Evolutionary conservation across 2,888 invertebrate genomes (phyloP), one percentile per base, ranked within the genome.

Genomic region (Ennomos fuscantarius): DNA sequence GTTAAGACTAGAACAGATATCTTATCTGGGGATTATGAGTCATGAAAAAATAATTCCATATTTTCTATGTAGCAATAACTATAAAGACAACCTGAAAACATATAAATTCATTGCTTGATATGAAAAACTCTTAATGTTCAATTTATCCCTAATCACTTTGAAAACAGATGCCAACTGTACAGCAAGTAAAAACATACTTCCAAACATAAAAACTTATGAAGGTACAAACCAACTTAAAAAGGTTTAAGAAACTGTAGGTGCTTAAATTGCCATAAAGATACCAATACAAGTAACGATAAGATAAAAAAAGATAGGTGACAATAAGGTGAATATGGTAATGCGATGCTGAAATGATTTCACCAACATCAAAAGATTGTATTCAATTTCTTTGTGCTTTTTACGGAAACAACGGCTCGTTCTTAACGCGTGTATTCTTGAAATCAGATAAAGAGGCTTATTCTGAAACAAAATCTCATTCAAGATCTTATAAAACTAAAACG

Each of bases 341-440:
- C 46, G 73, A 69, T 61, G 59, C 67, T 68, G 58, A 70, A 70
- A 66, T 65, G 62, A 72, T 62, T 68, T 67, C 62, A 67, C 65
- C 66, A 70, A 66, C 56, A 55, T 61, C 65, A 63, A 70, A 69
- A 69, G 73, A 76, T 72, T 68, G 57, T 57, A 61, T 73, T 63
- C 70, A 73, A 74, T 74, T 66, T 74, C 68, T 70, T 68, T 67
- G 63, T 63, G 44, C 75, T 73, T 49, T 79, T 66, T 76, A 75
- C 55, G 73, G 76, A 57, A 73, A 76, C 70, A 73, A 76, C 72
- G 60, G 58, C 60, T 57, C 53, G 63, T 71, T 70, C 70, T 75
- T 69, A 69, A 66, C 69, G 62, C 68, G 64, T 70, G 55, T 63
- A 62, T 51, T 58, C 51, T 56, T 49, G 40, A 53, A 54, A 47